Conservation (phyloP, 2,113 vertebrate genomes). For the Panthera tigris region DNA sequence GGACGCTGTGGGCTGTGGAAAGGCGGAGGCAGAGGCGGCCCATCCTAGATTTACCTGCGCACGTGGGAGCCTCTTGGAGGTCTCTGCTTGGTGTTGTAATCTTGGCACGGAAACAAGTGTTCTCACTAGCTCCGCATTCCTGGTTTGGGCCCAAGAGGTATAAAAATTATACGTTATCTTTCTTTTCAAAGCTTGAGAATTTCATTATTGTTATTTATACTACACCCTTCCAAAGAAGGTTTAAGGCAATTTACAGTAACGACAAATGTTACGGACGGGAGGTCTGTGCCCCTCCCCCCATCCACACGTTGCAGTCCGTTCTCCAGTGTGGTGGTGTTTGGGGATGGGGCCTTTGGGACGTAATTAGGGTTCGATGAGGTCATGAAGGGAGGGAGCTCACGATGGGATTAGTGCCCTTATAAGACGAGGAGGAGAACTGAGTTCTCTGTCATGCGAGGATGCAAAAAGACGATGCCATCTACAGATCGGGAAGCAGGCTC, state of each 20-base stretch:
- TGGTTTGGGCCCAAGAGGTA: not conserved
- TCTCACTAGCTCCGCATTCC: conserved; percentile 8
- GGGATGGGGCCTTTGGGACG: not conserved
- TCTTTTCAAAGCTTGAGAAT: not conserved
- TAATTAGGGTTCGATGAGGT: not conserved
- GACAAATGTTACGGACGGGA: not conserved
- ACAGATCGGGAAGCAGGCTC: not conserved
- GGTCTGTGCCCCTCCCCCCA: not conserved
- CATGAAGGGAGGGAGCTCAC: not conserved
- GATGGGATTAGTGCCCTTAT: not conserved
- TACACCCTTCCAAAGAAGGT: not conserved
- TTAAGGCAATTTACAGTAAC: not conserved
- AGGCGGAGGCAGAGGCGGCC: not conserved
- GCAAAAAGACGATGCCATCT: not conserved
- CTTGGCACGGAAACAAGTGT: not conserved
- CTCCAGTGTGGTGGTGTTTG: not conserved
- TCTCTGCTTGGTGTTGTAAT: not conserved
- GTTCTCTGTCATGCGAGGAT: not conserved
- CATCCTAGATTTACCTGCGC: not conserved
- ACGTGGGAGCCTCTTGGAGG: not conserved
- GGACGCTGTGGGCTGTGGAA: fast-evolving
- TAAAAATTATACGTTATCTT: conserved; percentile 21
- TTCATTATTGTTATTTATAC: not conserved
- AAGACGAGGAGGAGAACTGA: not conserved
- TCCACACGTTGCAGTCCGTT: not conserved